These are phyloP conservation scores for Hylomyscus alleni DNA, from an alignment of 2,797 vertebrate genomes.

Conservation along the genomic window DNA sequence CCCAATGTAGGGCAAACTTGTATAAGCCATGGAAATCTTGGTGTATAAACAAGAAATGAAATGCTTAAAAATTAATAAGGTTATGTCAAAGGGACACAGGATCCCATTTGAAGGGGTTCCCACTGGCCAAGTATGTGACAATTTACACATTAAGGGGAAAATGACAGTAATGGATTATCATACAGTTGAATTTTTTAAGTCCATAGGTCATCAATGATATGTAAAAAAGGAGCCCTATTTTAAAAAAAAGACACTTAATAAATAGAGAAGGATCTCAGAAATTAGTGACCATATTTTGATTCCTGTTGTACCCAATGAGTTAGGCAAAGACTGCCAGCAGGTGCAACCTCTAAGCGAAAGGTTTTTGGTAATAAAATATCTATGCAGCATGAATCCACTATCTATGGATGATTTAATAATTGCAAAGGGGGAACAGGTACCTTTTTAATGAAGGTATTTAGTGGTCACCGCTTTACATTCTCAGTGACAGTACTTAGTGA, in stretches of 20 bases:
- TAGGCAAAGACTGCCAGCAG: not conserved
- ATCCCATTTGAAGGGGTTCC: conserved; percentile 54
- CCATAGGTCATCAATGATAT: not conserved
- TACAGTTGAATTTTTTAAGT: conserved; percentile 44
- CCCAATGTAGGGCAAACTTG: not conserved
- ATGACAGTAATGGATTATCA: conserved; percentile 72
- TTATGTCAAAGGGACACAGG: conserved; percentile 61
- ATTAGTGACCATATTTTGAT: not conserved
- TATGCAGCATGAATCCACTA: not conserved
- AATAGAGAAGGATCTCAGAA: conserved; percentile 3
- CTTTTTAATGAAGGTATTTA: not conserved
- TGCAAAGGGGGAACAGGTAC: not conserved
- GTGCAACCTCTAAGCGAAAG: not conserved
- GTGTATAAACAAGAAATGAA: conserved; percentile 59
- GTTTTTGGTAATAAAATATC: not conserved
- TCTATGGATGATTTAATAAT: not conserved
- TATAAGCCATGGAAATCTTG: conserved; percentile 14
- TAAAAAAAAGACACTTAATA: not conserved
- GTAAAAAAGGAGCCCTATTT: not conserved
- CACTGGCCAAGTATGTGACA: conserved; percentile 11
- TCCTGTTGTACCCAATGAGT: not conserved
- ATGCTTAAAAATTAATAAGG: conserved; percentile 68
- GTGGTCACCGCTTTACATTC: not conserved
- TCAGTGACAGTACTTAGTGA: not conserved
- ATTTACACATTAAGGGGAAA: conserved; percentile 73